These are phyloP conservation scores for Micrasema longulum DNA, from an alignment of 1,140 invertebrate species.

Conservation along the genomic window DNA sequence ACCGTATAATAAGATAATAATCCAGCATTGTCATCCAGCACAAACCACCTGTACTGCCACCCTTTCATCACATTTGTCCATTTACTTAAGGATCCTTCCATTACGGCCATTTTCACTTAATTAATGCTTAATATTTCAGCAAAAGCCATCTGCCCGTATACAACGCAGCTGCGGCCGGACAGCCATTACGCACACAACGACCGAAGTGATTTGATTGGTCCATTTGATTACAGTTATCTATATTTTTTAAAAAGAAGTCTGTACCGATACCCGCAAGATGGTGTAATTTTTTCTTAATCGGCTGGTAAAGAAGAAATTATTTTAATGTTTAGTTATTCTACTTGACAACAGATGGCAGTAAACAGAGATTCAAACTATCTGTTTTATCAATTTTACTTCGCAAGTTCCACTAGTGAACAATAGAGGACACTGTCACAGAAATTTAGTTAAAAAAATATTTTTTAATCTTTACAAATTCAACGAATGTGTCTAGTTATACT, in stretches of 20 bases:
- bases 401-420: background rate
- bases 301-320: no score
- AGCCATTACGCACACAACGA: slow-evolving; percentile 24
- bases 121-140: slow-evolving; percentile 42
- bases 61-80: slow-evolving; percentile 99
- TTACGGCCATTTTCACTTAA: slow-evolving; percentile 70
- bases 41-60: slow-evolving; percentile 99
- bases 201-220: slow-evolving; percentile 9
- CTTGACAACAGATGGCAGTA: slow-evolving; percentile 19
- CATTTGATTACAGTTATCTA: background rate
- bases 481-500: no score
- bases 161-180: slow-evolving; percentile 39
- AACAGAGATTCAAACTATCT: no score
- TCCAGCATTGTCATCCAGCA: slow-evolving; percentile 95
- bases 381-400: no score
- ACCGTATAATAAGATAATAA: slow-evolving; percentile 97
- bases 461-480: no score
- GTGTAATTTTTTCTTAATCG: no score
- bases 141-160: slow-evolving; percentile 37
- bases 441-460: no score
- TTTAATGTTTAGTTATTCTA: background rate
- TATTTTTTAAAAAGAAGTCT: no score
- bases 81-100: slow-evolving; percentile 99
- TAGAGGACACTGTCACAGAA: background rate
- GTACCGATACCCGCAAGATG: no score